A percentile compares a stretch with the other conserved stretches of the same genome.
These are phyloP conservation scores for Axinella damicornis DNA, from an alignment of 37 sponge, comb jelly and placozoan genomes.

Conservation along the genomic window DNA sequence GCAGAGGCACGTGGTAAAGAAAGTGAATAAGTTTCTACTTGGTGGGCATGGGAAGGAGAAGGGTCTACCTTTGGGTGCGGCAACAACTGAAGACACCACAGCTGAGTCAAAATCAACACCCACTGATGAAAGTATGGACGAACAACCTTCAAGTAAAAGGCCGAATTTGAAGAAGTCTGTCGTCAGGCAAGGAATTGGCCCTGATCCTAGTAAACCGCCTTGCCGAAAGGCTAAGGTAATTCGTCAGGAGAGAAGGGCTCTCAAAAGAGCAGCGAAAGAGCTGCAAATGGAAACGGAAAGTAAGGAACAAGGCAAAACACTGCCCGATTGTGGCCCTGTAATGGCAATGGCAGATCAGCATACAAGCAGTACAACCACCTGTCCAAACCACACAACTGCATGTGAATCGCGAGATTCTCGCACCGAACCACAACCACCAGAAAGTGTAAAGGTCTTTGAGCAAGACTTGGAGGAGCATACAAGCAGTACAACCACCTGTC, in stretches of 20 bases:
- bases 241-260: conserved; percentile 27
- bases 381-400: too few species aligned
- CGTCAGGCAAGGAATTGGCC: conserved; percentile 55
- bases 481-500: neutral
- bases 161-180: neutral
- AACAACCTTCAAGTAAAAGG: too few species aligned
- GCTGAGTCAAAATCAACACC: neutral
- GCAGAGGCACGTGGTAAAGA: conserved; percentile 58
- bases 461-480: conserved; percentile 11
- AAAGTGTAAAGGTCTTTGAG: neutral
- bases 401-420: neutral
- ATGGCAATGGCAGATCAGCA: neutral
- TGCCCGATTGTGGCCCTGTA: neutral
- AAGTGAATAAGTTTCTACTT: conserved; percentile 47
- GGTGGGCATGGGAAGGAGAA: conserved; percentile 47
- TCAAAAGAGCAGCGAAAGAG: conserved; percentile 19
- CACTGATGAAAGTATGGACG: neutral
- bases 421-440: neutral
- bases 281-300: neutral
- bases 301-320: neutral
- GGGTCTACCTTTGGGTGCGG: neutral
- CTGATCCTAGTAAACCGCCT: conserved; percentile 70
- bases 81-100: neutral
- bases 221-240: conserved; percentile 67
- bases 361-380: too few species aligned